A percentile compares a stretch with the other conserved stretches of the same genome.
Conservation (phyloP, 2,888 invertebrate species). For the Coecobrya sp. region DNA sequence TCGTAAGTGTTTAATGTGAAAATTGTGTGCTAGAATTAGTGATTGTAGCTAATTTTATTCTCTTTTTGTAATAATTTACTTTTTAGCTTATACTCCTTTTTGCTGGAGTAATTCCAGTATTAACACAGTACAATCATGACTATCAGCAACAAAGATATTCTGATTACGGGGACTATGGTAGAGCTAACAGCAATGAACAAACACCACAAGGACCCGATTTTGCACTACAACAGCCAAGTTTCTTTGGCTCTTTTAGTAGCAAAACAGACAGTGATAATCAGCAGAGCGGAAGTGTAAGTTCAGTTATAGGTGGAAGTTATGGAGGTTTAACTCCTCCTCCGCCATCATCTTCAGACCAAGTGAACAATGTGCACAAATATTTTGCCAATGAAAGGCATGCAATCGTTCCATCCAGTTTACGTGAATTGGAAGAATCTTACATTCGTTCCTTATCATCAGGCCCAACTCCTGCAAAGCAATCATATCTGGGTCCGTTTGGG, state of each 20-base stretch:
- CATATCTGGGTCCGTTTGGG: conserved; percentile 44
- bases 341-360: neutral
- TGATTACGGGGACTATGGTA: conserved; percentile 63
- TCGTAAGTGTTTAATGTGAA: conserved; percentile 46
- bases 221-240: conserved; percentile 69
- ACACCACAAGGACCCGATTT: conserved; percentile 42
- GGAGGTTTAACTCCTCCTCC: conserved; percentile 58
- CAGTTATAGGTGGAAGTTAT: conserved; percentile 25
- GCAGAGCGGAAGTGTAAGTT: conserved; percentile 41
- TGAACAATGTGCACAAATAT: conserved; percentile 54
- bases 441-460: conserved; percentile 57
- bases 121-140: conserved; percentile 44
- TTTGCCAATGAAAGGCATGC: conserved; percentile 37
- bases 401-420: conserved; percentile 68
- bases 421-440: conserved; percentile 68
- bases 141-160: conserved; percentile 44
- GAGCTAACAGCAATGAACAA: neutral
- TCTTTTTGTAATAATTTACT: neutral
- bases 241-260: conserved; percentile 38
- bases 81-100: conserved; percentile 55
- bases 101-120: conserved; percentile 65
- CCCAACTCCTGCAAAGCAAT: neutral
- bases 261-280: conserved; percentile 29
- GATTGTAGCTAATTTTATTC: neutral
- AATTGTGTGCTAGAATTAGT: neutral